phyloP scores from a whole-genome alignment of 2,113 vertebrate species.

The Zosterops pallidus region DNA sequence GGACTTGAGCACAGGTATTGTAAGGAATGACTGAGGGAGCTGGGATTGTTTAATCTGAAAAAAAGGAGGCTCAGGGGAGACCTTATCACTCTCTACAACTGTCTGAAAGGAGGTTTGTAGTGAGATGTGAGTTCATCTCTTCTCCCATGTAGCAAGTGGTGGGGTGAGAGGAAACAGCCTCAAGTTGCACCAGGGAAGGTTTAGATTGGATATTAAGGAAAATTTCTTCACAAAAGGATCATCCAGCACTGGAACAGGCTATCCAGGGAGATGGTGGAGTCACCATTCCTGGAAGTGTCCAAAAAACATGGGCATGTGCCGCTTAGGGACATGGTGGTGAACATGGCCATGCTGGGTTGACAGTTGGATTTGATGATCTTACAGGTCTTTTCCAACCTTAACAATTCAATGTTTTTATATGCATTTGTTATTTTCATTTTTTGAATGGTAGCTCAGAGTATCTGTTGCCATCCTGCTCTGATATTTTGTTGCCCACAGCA shows the following conservation, averaged over 20 bases:
- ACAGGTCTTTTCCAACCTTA: neutral
- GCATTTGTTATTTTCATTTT: neutral
- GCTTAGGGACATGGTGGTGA: neutral
- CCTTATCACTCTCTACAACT: neutral
- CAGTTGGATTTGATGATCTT: neutral
- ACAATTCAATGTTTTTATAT: neutral
- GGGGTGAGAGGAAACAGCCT: neutral
- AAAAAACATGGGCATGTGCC: neutral
- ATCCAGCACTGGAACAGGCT: neutral
- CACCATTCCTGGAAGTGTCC: neutral
- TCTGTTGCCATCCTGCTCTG: neutral
- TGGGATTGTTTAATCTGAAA: neutral
- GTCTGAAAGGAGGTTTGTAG: neutral
- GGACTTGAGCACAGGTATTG: neutral
- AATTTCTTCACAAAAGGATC: neutral
- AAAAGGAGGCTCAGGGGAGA: neutral
- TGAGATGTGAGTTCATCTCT: neutral
- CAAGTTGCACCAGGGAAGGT: neutral
- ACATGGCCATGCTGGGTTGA: neutral
- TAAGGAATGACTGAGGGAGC: neutral
- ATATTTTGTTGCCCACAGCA: neutral
- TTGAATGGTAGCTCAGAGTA: neutral
- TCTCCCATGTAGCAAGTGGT: neutral
- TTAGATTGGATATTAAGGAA: neutral
- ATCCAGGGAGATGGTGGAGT: neutral